Base-by-base conservation (phyloP, 23 tunicate genomes). In the Trididemnum nubilum region DNA sequence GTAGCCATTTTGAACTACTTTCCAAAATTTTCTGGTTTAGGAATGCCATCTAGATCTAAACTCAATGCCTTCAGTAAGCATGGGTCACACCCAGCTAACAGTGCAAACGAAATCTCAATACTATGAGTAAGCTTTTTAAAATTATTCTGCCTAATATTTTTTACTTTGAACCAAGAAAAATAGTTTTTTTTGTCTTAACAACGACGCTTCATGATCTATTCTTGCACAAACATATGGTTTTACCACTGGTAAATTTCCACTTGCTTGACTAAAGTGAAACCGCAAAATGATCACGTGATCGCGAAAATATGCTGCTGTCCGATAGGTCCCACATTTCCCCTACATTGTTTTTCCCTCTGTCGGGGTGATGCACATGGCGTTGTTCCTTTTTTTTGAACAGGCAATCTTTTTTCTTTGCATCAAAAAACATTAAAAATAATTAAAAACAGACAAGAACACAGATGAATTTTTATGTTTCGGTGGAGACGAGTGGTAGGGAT, bases 1-100 rank as follows among this genome's bases (percentile, higher is more conserved):
- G 12, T 34, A 30, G 75, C 75, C 75, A 69, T 69, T 69, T 69
- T 69, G 9, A 69, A 69, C 36, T 29, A 29, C 30, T 7, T 69
- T 69, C 2, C 75, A 69, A 69, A 69, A 69, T 5, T 30, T 69
- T 69, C 39, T 29, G 7, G 12, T 9, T 37, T 33, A 30, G 5
- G n/a, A 33, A 33, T 7, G 9, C 19, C 9, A n/a, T 69, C 33
- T 69, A n/a, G 15, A 69, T 31, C 38, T 69, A 29, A 69, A 63
- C 69, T 63, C 69, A 15, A 63, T 63, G 25, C 69, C 25, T 63
- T 63, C 27, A 21, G 22, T 63, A 63, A 63, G 25, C 69, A 63
- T 63, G 25, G 23, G 7, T 21, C 22, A 63, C 5, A 63, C 69
- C n/a, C n/a, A n/a, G n/a, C n/a, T n/a, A n/a, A n/a, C n/a, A n/a